A percentile compares a stretch with the other conserved stretches of the same genome.
These are phyloP conservation scores for Suncus etruscus DNA, from an alignment of 2,113 vertebrate genomes.

Conservation along the genomic window DNA sequence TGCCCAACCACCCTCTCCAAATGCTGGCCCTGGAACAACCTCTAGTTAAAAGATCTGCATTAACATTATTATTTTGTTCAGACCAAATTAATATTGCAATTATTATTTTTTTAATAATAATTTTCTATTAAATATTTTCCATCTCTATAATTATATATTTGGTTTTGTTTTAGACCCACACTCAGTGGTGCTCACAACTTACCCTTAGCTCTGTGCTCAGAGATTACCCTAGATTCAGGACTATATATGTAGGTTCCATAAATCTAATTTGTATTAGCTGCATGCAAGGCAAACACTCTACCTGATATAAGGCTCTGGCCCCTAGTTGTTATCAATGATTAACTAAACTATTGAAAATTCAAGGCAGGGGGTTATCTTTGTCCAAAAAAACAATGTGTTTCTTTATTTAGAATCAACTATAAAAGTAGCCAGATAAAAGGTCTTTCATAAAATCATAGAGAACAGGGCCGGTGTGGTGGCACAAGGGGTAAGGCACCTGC, in stretches of 20 bases:
- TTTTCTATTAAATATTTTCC: neutral
- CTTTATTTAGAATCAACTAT: neutral
- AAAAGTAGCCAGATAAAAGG: neutral
- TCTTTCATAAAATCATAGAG: neutral
- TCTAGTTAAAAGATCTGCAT: neutral
- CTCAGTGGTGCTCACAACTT: too few relatives aligned
- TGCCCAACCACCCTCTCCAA: too few relatives aligned
- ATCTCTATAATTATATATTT: neutral
- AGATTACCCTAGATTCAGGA: too few relatives aligned
- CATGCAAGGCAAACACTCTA: too few relatives aligned
- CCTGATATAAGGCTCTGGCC: too few relatives aligned
- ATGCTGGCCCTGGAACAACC: neutral
- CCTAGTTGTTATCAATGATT: neutral
- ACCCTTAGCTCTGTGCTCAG: too few relatives aligned
- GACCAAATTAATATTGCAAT: neutral
- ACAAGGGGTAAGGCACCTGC: too few relatives aligned
- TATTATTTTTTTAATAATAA: neutral
- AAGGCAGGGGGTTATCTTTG: neutral
- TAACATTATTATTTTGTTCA: neutral
- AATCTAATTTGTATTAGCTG: too few relatives aligned
- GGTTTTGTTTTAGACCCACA: too few relatives aligned
- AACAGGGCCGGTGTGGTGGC: neutral
- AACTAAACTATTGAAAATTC: constrained; percentile 3
- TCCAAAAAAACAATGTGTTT: neutral
- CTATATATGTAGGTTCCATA: too few relatives aligned